Base-by-base conservation (phyloP, 2,888 invertebrate species). In the Aspidiotus rigidus region DNA sequence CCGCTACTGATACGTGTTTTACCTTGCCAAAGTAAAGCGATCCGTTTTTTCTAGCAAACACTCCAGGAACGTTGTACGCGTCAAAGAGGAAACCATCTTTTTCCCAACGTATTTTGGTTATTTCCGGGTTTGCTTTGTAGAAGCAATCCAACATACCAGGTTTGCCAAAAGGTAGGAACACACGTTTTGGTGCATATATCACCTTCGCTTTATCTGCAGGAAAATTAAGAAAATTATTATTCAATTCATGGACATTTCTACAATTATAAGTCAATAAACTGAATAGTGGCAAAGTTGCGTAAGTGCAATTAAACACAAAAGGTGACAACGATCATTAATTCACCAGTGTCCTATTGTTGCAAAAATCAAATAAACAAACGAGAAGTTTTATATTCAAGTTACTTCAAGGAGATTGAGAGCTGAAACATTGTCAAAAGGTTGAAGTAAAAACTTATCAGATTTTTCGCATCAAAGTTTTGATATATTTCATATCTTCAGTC, bases 41-140 rank as follows among this genome's bases (percentile, higher is more conserved):
- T 66, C 93, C 93, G 78, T 93, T 93, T 75, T 86, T 81, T 75
- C 89, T 85, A 77, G 88, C 89, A 77, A 89, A 90, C 0, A 93
- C 91, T 16, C 91, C 92, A 73, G 79, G 90, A 59, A 91, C 90
- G 78, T 91, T 90, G 80, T 89, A 90, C 0, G 93, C 91, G 77
- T 93, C 92, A 78, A 90, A 93, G 1, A 91, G 84, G 74, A 92
- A 88, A 16, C 91, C 92, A 77, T 95, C 93, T 78, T 94, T 94
- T 77, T 92, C 92, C 95, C 96, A 96, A 73, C 90, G 85, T 70
- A 94, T 81, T 77, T 89, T 90, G 64, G 89, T 89, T 73, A 94
- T 81, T 9, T 93, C 90, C 15, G 95, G 96, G 81, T 94, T 95
- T 7, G 94, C 89, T 75, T 91, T 85, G 77, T 92, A 92, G 78